Evolutionary conservation across 2,797 vertebrate genomes (phyloP).

Genomic region (Oophaga sylvatica): DNA sequence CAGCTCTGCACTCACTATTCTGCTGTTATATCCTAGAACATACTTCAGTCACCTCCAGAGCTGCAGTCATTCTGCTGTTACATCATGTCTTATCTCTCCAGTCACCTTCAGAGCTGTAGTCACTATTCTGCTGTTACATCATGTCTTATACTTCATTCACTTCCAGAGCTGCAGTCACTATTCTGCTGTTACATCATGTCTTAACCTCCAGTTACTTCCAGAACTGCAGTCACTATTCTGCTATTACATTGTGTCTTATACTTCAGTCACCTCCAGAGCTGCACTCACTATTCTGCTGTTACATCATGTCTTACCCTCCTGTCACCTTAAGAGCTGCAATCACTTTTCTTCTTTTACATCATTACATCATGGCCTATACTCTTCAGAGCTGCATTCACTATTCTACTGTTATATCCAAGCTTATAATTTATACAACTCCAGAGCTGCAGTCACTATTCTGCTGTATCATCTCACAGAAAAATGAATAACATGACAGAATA

Average conservation of each 20-base stretch:
- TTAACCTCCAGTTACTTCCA: neutral
- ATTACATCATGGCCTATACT: neutral
- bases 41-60: neutral
- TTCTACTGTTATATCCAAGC: neutral
- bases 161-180: no score
- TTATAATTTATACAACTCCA: neutral
- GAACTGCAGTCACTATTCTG: neutral
- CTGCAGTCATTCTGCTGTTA: neutral
- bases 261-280: no score
- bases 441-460: neutral
- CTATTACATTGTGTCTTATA: neutral
- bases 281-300: neutral
- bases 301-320: neutral
- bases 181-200: neutral
- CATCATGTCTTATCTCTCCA: neutral
- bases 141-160: no score
- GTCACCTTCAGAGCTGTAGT: neutral
- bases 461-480: neutral
- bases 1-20: neutral
- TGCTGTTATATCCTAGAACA: neutral
- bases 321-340: neutral
- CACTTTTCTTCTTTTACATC: neutral
- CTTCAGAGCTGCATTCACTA: neutral
- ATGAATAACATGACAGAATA: no score
- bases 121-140: neutral